phyloP scores from a whole-genome alignment of 2,797 vertebrate species.

The Galaxias olidus region DNA sequence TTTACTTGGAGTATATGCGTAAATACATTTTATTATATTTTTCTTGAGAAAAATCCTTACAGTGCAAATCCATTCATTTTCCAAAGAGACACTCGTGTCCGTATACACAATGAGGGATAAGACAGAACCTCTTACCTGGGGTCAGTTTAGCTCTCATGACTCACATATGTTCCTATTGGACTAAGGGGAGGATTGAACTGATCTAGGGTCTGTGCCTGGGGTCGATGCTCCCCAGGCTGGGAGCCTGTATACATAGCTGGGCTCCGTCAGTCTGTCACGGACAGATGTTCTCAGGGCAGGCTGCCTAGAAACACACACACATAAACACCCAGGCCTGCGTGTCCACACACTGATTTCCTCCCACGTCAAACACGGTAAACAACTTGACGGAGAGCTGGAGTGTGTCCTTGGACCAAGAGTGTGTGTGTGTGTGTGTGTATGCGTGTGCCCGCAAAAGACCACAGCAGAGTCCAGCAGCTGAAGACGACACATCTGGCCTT shows the following conservation, averaged over 20 bases:
- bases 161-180: background rate
- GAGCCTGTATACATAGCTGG: slow-evolving; percentile 59
- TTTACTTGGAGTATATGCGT: too few species aligned
- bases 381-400: slow-evolving; percentile 52
- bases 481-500: slow-evolving; percentile 68
- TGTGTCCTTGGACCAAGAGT: slow-evolving; percentile 44
- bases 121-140: slow-evolving; percentile 11
- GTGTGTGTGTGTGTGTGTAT: too few species aligned
- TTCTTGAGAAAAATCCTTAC: too few species aligned
- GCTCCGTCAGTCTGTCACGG: slow-evolving; percentile 62
- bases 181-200: slow-evolving; percentile 28
- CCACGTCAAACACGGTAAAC: slow-evolving; percentile 71
- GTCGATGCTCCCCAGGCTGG: slow-evolving; percentile 8
- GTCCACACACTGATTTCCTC: slow-evolving; percentile 72
- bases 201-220: slow-evolving; percentile 24
- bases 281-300: slow-evolving; percentile 67
- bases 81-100: too few species aligned
- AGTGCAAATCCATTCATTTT: too few species aligned
- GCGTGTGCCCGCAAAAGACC: too few species aligned
- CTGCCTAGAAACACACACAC: slow-evolving; percentile 63
- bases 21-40: too few species aligned
- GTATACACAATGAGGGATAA: background rate
- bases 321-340: slow-evolving; percentile 67
- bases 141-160: background rate
- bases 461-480: slow-evolving; percentile 55